These are phyloP conservation scores for Stenopsyche tienmushanensis DNA, from an alignment of 1,140 invertebrate genomes.

Conservation along the genomic window DNA sequence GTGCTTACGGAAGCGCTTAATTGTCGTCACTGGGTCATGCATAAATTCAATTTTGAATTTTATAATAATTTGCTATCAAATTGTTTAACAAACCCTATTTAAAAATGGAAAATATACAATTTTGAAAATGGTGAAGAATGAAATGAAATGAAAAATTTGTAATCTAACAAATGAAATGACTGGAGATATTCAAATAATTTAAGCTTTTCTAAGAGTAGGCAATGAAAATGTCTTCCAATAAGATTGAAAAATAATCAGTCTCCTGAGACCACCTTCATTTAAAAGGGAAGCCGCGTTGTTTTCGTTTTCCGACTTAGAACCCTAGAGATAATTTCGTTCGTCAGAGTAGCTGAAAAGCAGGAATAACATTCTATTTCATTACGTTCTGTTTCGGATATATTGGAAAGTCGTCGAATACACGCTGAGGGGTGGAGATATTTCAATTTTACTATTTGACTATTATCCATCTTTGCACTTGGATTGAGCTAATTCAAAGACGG, in stretches of 20 bases:
- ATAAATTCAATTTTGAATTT: too few relatives aligned
- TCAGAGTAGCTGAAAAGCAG: slow-evolving; percentile 1
- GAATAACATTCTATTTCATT: slow-evolving; percentile 27
- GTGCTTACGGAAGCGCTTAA: too few relatives aligned
- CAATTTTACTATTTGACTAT: slow-evolving; percentile 31
- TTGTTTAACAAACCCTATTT: too few relatives aligned
- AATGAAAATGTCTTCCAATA: too few relatives aligned
- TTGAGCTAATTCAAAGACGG: not conserved
- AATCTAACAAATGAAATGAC: too few relatives aligned
- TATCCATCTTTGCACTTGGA: not conserved
- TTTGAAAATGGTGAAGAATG: too few relatives aligned
- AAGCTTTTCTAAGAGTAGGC: too few relatives aligned
- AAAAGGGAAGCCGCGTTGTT: slow-evolving; percentile 31
- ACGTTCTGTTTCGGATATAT: slow-evolving; percentile 12
- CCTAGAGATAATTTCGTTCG: slow-evolving; percentile 37
- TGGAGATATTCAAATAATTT: too few relatives aligned
- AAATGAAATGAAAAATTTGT: too few relatives aligned
- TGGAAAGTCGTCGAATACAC: slow-evolving; percentile 3
- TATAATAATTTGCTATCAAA: too few relatives aligned
- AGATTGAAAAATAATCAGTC: slow-evolving; percentile 43
- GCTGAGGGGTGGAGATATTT: slow-evolving; percentile 24
- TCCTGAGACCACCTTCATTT: slow-evolving; percentile 35
- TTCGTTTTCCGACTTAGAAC: slow-evolving; percentile 5
- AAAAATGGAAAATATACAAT: too few relatives aligned
- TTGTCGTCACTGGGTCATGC: too few relatives aligned